Conservation (phyloP, 2,113 vertebrate species). For the Ibidorhyncha struthersii region DNA sequence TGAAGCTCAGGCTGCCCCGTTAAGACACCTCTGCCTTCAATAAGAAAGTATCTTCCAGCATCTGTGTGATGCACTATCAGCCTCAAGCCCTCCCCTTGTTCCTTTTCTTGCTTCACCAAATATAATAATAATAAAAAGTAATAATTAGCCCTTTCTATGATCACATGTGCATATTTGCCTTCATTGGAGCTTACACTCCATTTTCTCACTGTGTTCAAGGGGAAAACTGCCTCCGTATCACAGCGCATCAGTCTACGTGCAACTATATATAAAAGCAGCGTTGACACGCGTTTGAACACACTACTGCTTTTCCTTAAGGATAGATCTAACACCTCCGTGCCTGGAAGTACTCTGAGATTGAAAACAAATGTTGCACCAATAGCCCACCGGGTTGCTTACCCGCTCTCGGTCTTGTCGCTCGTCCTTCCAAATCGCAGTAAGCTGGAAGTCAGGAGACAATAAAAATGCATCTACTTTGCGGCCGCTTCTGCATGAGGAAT, state of each 20-base stretch:
- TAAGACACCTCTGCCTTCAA: not conserved
- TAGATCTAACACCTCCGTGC: not conserved
- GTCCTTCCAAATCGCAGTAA: not conserved
- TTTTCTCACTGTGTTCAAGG: not conserved
- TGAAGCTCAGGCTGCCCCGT: not conserved
- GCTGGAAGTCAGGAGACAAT: not conserved
- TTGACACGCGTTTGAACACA: not conserved
- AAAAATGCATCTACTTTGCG: not conserved
- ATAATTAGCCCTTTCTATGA: not conserved
- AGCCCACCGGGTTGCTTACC: not conserved
- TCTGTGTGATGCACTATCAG: not conserved
- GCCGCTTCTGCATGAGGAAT: not conserved
- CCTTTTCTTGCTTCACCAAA: not conserved
- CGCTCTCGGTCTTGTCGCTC: not conserved
- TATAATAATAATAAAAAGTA: not conserved
- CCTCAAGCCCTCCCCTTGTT: not conserved
- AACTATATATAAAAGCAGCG: not conserved
- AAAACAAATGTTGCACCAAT: not conserved
- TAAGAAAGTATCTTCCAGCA: not conserved
- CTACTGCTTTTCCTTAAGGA: not conserved
- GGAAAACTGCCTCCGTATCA: not conserved
- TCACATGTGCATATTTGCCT: not conserved
- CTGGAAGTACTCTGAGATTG: not conserved
- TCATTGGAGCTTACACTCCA: not conserved
- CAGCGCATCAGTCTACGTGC: no score